Base-by-base conservation (phyloP, 2,888 invertebrate genomes). In the Brachyptera risi region DNA sequence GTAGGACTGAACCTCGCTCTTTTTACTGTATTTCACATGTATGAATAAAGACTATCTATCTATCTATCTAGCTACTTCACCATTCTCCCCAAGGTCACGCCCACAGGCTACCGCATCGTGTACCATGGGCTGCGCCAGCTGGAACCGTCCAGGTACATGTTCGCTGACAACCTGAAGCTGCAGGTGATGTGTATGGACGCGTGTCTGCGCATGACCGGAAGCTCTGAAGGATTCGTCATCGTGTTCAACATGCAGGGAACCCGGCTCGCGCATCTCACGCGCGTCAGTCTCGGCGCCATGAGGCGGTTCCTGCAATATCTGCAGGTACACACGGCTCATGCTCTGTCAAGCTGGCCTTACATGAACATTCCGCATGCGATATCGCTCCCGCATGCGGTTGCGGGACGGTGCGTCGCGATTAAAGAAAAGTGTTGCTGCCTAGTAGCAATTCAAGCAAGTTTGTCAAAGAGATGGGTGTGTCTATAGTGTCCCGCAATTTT, bases 201-300 rank as follows among this genome's bases (percentile, higher is more conserved):
- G 1, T 35, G 19, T 49, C 38, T 26, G n/a, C 15, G 24, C 2
- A 23, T 37, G 42, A 74, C 82, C 2, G 85, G 86, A 1, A 83
- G 85, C 2, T 79, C 80, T 7, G 79, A 80, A 0, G 88, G 87
- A 0, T 79, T 83, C 64, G 76, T 87, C 24, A 83, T 87, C 69
- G 75, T 88, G 0, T 84, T 87, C 65, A 87, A 88, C 70, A 85
- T 87, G 82, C 74, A 75, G 40, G 85, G 85, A 0, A 84, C 85
- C 0, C 78, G 78, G 63, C 72, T 84, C 21, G 78, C 70, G 0
- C 89, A 90, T 68, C 73, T 87, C 2, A 78, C 84, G 4, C 80
- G 81, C 67, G 73, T 88, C 1, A 85, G 82, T 60, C 72, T 87
- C 0, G 75, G 83, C 66, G 79, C 81, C 0, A 72, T 87, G 1